phyloP scores from a whole-genome alignment of 2,797 vertebrate genomes.

The Darevskia nairensis region DNA sequence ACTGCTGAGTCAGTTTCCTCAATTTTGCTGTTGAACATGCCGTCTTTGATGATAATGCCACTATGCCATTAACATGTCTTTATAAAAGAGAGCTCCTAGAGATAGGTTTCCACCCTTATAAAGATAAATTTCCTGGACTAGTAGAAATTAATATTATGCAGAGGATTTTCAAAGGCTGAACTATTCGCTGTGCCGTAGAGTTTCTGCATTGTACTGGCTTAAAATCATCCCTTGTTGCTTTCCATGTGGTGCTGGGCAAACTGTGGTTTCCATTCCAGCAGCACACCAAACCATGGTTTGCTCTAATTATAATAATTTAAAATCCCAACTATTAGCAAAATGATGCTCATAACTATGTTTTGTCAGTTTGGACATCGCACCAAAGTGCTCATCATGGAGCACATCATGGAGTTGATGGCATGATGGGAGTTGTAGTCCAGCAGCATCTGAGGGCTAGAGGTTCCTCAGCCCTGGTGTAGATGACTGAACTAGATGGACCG shows the following conservation, averaged over 20 bases:
- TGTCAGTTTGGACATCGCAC: not conserved
- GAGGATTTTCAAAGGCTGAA: slow-evolving; percentile 48
- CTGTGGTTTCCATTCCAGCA: not conserved
- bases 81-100: slow-evolving; percentile 54
- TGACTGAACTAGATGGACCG: not conserved
- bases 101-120: slow-evolving; percentile 48
- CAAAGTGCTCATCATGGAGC: not conserved
- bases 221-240: not conserved
- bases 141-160: slow-evolving; percentile 60
- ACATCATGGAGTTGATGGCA: no score
- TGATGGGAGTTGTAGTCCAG: no score
- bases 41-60: slow-evolving; percentile 64
- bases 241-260: not conserved
- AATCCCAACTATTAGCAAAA: not conserved
- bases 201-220: not conserved
- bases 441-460: no score
- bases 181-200: not conserved
- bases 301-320: not conserved
- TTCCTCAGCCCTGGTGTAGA: not conserved
- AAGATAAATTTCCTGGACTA: slow-evolving; percentile 47
- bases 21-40: slow-evolving; percentile 75
- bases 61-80: slow-evolving; percentile 57
- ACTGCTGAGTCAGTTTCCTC: slow-evolving; percentile 71
- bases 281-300: not conserved
- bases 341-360: not conserved